These are phyloP conservation scores for Trissoscelio sp. DNA, from an alignment of 2,888 invertebrate species.

Conservation along the genomic window DNA sequence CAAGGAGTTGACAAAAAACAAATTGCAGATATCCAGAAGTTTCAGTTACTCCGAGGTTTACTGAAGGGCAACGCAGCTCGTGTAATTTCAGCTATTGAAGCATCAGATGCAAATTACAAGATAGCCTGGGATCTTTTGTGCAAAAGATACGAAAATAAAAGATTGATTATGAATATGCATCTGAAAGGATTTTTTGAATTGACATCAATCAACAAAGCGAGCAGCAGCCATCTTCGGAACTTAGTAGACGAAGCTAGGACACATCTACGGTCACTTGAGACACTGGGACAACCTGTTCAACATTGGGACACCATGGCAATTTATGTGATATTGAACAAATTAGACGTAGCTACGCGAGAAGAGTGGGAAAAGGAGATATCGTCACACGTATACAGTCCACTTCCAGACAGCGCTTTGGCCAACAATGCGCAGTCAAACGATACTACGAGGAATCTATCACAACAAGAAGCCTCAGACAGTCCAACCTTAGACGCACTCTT, in stretches of 20 bases:
- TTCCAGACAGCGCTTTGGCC: no score
- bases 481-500: constrained; percentile 13
- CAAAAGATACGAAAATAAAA: constrained; percentile 33
- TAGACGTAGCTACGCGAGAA: constrained; percentile 19
- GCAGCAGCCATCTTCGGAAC: neutral
- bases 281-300: constrained; percentile 6
- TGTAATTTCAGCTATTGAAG: constrained; percentile 34
- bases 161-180: constrained; percentile 31
- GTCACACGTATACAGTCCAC: no score
- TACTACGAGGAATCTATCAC: no score
- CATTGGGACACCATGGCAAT: constrained; percentile 27
- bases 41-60: constrained; percentile 27
- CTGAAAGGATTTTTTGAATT: constrained; percentile 40
- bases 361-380: constrained; percentile 46
- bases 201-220: constrained; percentile 27
- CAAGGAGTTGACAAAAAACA: constrained; percentile 19
- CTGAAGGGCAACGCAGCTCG: constrained; percentile 18
- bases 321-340: constrained; percentile 19
- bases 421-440: no score
- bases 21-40: constrained; percentile 33
- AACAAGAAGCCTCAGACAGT: neutral
- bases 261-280: constrained; percentile 24
- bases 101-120: constrained; percentile 26
- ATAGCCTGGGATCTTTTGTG: constrained; percentile 24
- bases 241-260: constrained; percentile 36